Evolutionary conservation across 2,797 vertebrate genomes (phyloP), one percentile per base, ranked within the genome.

Genomic region (Ceryle rudis): DNA sequence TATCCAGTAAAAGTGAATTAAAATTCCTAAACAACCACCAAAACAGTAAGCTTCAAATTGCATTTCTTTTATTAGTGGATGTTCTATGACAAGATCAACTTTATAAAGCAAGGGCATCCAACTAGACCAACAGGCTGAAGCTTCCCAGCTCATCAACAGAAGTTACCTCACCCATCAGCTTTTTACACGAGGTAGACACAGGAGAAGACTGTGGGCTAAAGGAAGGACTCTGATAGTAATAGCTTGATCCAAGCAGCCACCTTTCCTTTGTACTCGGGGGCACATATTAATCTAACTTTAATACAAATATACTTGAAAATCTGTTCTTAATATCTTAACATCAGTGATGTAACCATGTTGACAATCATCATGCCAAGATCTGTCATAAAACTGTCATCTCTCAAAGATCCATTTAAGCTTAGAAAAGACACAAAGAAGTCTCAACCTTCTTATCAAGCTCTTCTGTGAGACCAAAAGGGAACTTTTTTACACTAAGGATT

Each of bases 1-100:
- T 70, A 66, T 23, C 16, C 29, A 55, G 35, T 73, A 77, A 72
- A 72, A 82, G 51, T 37, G 23, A 54, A 93, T 93, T 87, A 85
- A 91, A 91, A 95, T 89, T 93, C 81, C 85, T 85, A 89, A 70
- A 93, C 49, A 94, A 73, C 20, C 55, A 91, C 11, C 67, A 82
- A 73, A 93, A 91, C 15, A 66, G 47, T 61, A 73, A 70, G 35
- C 6, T 77, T 77, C 46, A 80, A 81, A 41, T 11, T 42, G 46
- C 21, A 25, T 37, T 61, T 83, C 67, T 71, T 75, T 84, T 20
- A 31, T 58, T 60, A 66, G 64, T 41, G 54, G 37, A 65, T 69
- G 20, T 72, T 85, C 60, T 44, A 82, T 29, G 58, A 41, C 47
- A 90, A 87, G 44, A 86, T 52, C 65, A 86, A 49, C 42, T 65